Evolutionary conservation across 2,113 vertebrate species (phyloP), one percentile per base, ranked within the genome.

Genomic region (Calyptommatus sinebrachiatus): DNA sequence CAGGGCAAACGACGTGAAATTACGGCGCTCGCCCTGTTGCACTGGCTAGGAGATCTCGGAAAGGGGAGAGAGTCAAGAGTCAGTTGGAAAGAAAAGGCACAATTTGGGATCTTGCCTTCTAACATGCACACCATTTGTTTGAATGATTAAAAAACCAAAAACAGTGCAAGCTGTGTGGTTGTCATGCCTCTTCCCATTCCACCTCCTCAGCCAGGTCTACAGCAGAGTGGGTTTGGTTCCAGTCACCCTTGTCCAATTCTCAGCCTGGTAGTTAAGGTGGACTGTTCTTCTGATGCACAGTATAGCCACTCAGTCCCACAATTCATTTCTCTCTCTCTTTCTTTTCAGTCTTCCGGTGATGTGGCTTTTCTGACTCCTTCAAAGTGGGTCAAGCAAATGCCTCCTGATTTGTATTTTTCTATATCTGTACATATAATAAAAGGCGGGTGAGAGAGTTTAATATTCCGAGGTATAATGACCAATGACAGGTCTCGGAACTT

Each of bases 11-110:
- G 4, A 67, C 65, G 41, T 16, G 20, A 31, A 29, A 45, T 60
- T 41, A 41, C 35, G 78, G 73, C 82, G 46, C 83, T 72, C 83
- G 84, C 84, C 84, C 66, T 76, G 80, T 83, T 24, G 74, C 48
- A 21, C 11, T 62, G 45, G 10, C 26, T 63, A 80, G 84, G 78
- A 88, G 24, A 41, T 78, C 46, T 79, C 50, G 73, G 75, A 81
- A 18, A 1, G 71, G 2, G 2, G 28, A 75, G 45, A 57, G 72
- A 46, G 31, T 26, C 31, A 10, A 57, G 28, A 26, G n/a, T 24
- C n/a, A 46, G 61, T 61, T 11, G 1, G 21, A 76, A 77, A 83
- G 79, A 67, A 77, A 71, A 86, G 77, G n/a, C 48, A 1, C 16
- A 73, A 45, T 78, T 14, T 24, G 75, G 88, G 69, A 65, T 10